Evolutionary conservation across 1,140 invertebrate species (phyloP).

Genomic region (Centruroides sculpturatus): DNA sequence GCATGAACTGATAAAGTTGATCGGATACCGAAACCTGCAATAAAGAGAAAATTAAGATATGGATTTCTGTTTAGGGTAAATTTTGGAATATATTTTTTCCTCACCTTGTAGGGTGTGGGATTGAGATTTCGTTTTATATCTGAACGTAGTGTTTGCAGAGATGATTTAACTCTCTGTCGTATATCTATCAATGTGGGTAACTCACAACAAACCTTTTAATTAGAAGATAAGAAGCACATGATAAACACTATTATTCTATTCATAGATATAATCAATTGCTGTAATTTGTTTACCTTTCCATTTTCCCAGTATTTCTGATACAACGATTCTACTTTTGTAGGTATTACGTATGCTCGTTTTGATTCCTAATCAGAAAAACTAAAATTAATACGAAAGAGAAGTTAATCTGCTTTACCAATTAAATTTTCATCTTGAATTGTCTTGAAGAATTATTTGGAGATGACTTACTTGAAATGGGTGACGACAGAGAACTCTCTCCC

Average conservation of each 20-base stretch:
- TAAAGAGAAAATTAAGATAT: conserved; percentile 14
- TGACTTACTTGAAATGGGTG: conserved; percentile 71
- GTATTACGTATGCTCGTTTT: conserved; percentile 85
- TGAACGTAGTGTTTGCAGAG: conserved; percentile 62
- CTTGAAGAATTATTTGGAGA: neutral
- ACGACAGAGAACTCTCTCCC: conserved; percentile 74
- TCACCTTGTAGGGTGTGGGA: conserved; percentile 95
- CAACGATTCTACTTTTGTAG: conserved; percentile 61
- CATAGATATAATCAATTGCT: neutral
- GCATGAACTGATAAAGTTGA: conserved; percentile 85
- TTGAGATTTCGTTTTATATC: conserved; percentile 94
- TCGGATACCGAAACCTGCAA: conserved; percentile 88
- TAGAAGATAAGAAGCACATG: neutral
- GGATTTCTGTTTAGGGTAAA: neutral
- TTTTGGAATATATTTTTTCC: conserved; percentile 3
- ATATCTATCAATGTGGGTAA: conserved; percentile 62
- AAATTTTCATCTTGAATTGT: conserved; percentile 3
- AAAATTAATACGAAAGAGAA: neutral
- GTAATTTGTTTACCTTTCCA: conserved; percentile 38
- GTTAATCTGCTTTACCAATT: neutral
- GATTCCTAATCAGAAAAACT: conserved; percentile 44
- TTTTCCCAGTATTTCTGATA: conserved; percentile 74
- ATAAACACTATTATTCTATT: neutral
- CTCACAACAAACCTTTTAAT: conserved; percentile 39
- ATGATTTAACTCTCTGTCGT: conserved; percentile 59